Base-by-base conservation (phyloP, 1,140 invertebrate species). In the Hormaphis cornu region DNA sequence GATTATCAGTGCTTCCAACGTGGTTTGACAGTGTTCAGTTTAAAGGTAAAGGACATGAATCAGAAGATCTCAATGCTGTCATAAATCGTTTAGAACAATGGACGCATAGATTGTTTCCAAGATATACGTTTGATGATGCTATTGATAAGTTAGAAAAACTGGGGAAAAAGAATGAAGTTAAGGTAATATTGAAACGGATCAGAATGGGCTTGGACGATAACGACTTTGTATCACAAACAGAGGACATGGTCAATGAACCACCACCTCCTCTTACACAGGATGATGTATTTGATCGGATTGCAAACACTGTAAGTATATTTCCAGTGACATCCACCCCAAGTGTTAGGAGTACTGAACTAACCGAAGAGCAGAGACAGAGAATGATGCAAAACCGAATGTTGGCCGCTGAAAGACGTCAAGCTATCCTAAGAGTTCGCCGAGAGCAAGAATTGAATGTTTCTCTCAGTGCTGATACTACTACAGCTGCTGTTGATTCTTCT, bases 1-100 rank as follows among this genome's bases (percentile, higher is more conserved):
- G 93, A 26, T 83, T 96, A 56, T 83, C 86, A 12, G 84, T 85
- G 18, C 82, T 95, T 18, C 86, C 89, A 69, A 82, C 87, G 5
- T 83, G 88, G 75, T 95, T 93, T 74, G 85, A 89, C 75, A 84
- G 89, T 74, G 86, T 93, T 52, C 89, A 91, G 77, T 91, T 89
- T 75, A 83, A 86, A 78, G 93, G 92, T 54, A 87, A 89, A 81
- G 89, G 90, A 1, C 80, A 89, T 78, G 93, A 96, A 79, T 85
- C 85, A 71, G 79, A 87, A 72, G 93, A 97, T 81, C 80, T 97
- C 16, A 83, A 91, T 75, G 76, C 84, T 53, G 79, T 96, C 0
- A 83, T 97, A 80, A 86, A 87, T 44, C 87, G 85, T 73, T 75
- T 96, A 59, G 91, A 97, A 74, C 93, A 96, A 75, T 97, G 95